These are phyloP conservation scores for Ferrisia virgata DNA, from an alignment of 2,888 invertebrate species.

Conservation along the genomic window DNA sequence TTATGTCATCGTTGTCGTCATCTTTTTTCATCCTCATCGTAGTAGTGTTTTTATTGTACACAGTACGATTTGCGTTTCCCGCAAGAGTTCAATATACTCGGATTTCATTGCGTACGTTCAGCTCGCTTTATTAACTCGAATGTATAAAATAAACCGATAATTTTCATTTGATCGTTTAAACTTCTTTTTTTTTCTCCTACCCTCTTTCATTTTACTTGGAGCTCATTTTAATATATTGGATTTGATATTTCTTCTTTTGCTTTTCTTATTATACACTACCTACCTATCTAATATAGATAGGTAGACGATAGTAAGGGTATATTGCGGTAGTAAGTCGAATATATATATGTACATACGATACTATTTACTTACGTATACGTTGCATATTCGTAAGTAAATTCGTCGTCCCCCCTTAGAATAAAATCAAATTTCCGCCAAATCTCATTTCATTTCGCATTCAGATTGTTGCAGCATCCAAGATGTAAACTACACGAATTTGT, in stretches of 20 bases:
- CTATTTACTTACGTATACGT: no score
- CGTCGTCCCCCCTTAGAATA: not conserved
- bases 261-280: not conserved
- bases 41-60: not conserved
- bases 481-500: no score
- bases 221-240: slow-evolving; percentile 16
- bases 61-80: not conserved
- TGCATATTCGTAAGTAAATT: not conserved
- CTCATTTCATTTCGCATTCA: not conserved
- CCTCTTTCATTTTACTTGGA: not conserved
- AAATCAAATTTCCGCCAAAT: not conserved
- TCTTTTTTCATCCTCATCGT: not conserved
- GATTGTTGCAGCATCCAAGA: not conserved
- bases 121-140: slow-evolving; percentile 21
- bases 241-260: not conserved
- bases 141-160: slow-evolving; percentile 21
- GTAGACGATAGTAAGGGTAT: not conserved
- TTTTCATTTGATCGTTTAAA: slow-evolving; percentile 21
- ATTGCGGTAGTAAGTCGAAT: not conserved
- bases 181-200: not conserved
- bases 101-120: not conserved
- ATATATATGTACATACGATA: no score
- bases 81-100: slow-evolving; percentile 27
- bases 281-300: not conserved
- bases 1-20: not conserved